Conservation (phyloP, 2,113 vertebrate genomes). For the Epinephelus fuscoguttatus region DNA sequence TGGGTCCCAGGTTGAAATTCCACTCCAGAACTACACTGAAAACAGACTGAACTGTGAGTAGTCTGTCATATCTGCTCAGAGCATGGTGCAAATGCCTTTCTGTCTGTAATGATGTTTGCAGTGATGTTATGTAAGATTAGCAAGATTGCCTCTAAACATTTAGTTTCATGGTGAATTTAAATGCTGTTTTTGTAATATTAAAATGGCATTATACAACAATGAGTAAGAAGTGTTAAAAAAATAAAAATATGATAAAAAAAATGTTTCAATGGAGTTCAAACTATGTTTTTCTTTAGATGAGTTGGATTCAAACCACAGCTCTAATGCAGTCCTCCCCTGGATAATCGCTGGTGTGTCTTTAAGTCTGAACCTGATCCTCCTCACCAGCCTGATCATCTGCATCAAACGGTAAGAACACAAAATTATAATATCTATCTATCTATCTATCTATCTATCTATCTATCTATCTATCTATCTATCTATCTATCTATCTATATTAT, state of each 20-base stretch:
- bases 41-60: background rate
- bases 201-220: background rate
- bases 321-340: slow-evolving; percentile 14
- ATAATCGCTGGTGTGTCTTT: slow-evolving; percentile 27
- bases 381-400: slow-evolving; percentile 12
- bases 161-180: background rate
- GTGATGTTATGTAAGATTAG: background rate
- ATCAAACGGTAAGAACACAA: slow-evolving; percentile 12
- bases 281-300: background rate
- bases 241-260: too few species aligned
- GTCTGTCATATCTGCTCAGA: background rate
- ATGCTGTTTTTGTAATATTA: background rate
- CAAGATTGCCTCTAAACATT: too few species aligned
- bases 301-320: background rate
- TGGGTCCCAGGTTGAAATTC: background rate
- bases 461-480: too few species aligned
- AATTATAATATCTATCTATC: too few species aligned
- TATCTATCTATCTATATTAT: too few species aligned
- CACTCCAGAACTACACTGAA: background rate
- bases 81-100: background rate
- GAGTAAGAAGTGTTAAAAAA: too few species aligned
- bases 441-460: too few species aligned
- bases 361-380: slow-evolving; percentile 30
- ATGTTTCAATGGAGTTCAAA: background rate
- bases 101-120: background rate